phyloP scores from a whole-genome alignment of 2,113 vertebrate species.

The Callocephalon fimbriatum region DNA sequence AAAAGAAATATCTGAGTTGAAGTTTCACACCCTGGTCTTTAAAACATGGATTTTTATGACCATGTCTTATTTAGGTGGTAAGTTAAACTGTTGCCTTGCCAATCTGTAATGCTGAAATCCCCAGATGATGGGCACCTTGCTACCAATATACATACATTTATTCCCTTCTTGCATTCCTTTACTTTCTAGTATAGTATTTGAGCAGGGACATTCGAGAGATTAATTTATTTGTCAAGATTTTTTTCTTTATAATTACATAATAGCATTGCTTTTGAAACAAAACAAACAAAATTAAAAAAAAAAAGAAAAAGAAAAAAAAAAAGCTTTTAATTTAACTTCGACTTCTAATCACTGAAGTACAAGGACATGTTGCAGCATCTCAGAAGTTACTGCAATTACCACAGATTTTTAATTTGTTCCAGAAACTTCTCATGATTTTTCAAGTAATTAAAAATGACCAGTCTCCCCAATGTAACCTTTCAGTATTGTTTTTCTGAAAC shows the following conservation, averaged over 20 bases:
- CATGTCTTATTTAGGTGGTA: constrained; percentile 23
- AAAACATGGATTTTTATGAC: constrained; percentile 44
- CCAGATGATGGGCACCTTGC: not conserved
- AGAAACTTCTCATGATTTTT: not conserved
- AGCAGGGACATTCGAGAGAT: not conserved
- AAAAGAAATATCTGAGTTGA: constrained; percentile 46
- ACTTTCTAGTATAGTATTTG: not conserved
- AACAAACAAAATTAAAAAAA: not conserved
- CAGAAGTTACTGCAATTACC: not conserved
- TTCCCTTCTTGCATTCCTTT: not conserved
- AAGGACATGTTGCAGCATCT: not conserved
- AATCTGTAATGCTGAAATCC: constrained; percentile 5
- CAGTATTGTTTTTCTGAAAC: not conserved
- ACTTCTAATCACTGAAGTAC: not conserved
- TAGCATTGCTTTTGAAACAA: not conserved
- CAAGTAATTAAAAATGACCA: not conserved
- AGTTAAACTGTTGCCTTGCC: constrained; percentile 35
- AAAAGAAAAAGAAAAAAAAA: not conserved
- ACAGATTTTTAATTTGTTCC: not conserved
- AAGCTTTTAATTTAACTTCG: not conserved
- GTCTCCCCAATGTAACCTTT: not conserved
- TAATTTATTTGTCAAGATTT: not conserved
- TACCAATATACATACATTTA: not conserved
- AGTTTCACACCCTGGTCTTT: constrained; percentile 52
- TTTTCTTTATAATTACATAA: not conserved